Evolutionary conservation across 1,140 invertebrate species (phyloP).

Genomic region (Heliconius hewitsoni): DNA sequence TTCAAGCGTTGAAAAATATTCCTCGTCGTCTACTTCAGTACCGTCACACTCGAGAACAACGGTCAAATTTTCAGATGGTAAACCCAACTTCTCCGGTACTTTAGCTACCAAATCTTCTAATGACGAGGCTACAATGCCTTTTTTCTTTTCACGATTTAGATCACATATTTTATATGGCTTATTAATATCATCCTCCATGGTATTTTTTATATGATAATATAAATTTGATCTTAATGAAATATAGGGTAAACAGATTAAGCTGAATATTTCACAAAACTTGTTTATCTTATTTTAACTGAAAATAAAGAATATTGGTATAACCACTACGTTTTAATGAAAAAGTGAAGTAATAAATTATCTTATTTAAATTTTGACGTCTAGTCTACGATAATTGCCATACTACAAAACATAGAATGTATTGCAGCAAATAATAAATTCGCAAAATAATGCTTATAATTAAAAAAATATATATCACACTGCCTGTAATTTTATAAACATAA

Average conservation of each 20-base stretch:
- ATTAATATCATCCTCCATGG: constrained; percentile 76
- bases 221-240: neutral
- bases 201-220: neutral
- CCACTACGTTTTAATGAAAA: neutral
- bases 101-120: constrained; percentile 88
- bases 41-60: constrained; percentile 91
- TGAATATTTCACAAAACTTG: neutral
- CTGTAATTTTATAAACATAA: neutral
- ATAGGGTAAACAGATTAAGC: neutral
- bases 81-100: constrained; percentile 86
- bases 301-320: neutral
- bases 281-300: neutral
- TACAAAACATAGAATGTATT: constrained; percentile 10
- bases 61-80: constrained; percentile 83
- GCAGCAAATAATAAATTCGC: neutral
- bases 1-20: constrained; percentile 92
- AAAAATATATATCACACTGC: neutral
- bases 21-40: constrained; percentile 94
- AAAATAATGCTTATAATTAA: neutral
- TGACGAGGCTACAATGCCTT: constrained; percentile 89
- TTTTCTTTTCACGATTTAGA: constrained; percentile 87
- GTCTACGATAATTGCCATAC: constrained; percentile 32
- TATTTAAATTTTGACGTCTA: constrained; percentile 33
- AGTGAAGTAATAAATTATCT: constrained; percentile 17
- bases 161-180: constrained; percentile 83